Percentiles rank a stretch among this genome's conserved stretches.
Conservation (phyloP, 2,797 vertebrate genomes). For the Acipenser oxyrinchus region DNA sequence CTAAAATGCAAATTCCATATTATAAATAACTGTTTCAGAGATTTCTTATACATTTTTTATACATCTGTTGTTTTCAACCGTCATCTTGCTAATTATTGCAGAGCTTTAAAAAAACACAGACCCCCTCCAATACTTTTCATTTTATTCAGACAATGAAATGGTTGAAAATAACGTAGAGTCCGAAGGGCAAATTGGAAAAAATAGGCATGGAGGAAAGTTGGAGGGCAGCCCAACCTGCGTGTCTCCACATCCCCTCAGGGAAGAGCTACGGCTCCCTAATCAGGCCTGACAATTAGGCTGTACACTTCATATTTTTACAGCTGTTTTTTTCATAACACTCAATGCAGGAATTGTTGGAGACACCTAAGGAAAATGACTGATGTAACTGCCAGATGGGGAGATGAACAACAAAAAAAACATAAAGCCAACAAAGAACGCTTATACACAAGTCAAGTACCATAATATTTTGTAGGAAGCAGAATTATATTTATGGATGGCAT, state of each 20-base stretch:
- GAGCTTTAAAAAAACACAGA: too few species aligned
- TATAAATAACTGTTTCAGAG: too few species aligned
- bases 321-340: slow-evolving; percentile 69
- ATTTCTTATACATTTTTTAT: too few species aligned
- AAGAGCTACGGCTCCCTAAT: slow-evolving; percentile 44
- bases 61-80: too few species aligned
- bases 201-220: slow-evolving; percentile 11
- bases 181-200: slow-evolving; percentile 2
- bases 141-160: too few species aligned
- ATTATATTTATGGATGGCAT: slow-evolving; percentile 1
- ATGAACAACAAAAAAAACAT: background rate
- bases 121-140: too few species aligned
- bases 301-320: slow-evolving; percentile 70
- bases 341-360: slow-evolving; percentile 67
- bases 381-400: slow-evolving; percentile 68
- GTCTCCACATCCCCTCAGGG: slow-evolving; percentile 38
- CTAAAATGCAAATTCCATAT: too few species aligned
- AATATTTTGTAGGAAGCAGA: slow-evolving; percentile 8
- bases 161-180: background rate
- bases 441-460: background rate
- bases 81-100: too few species aligned
- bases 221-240: slow-evolving; percentile 4
- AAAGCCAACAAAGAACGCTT: background rate
- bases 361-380: slow-evolving; percentile 67
- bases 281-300: slow-evolving; percentile 58